A percentile compares a stretch with the other conserved stretches of the same genome.
These are phyloP conservation scores for Drosophila setifemur DNA, from an alignment of 1,140 invertebrate genomes.

Conservation along the genomic window DNA sequence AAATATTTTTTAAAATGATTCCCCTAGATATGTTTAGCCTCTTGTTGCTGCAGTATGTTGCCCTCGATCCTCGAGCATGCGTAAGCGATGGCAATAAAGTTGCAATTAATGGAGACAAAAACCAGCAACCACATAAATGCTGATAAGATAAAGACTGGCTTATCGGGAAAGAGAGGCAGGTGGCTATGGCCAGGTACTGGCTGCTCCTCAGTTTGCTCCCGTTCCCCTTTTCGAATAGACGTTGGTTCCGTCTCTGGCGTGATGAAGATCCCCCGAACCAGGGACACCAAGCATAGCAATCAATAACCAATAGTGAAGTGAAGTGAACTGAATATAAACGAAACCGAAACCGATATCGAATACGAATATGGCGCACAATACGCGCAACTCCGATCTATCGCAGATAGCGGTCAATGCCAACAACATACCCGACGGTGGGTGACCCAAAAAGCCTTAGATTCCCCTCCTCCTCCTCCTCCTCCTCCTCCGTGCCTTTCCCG, in stretches of 20 bases:
- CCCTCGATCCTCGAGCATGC: conserved; percentile 2
- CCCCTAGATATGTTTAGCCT: neutral
- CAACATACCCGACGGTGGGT: conserved; percentile 74
- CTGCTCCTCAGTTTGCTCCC: conserved; percentile 36
- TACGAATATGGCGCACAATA: conserved; percentile 56
- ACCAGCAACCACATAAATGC: neutral
- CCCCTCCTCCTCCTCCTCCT: too few relatives aligned
- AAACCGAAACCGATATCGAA: conserved; percentile 32
- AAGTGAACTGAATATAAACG: conserved; percentile 25
- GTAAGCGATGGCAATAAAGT: conserved; percentile 40
- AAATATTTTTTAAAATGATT: neutral
- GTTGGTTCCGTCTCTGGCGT: conserved; percentile 10
- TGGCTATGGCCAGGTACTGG: neutral
- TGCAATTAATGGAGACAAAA: conserved; percentile 14
- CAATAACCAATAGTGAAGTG: conserved; percentile 11
- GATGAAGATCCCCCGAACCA: conserved; percentile 43
- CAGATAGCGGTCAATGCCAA: conserved; percentile 74
- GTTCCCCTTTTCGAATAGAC: conserved; percentile 59
- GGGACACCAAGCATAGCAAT: conserved; percentile 7
- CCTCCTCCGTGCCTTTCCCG: too few relatives aligned
- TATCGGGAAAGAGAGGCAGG: conserved; percentile 26
- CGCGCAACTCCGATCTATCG: conserved; percentile 69
- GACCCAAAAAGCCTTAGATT: conserved; percentile 13
- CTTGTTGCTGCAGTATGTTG: conserved; percentile 30
- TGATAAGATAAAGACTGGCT: conserved; percentile 57